Evolutionary conservation across 2,797 vertebrate species (phyloP).

Genomic region (Hypotaenidia philippensis): DNA sequence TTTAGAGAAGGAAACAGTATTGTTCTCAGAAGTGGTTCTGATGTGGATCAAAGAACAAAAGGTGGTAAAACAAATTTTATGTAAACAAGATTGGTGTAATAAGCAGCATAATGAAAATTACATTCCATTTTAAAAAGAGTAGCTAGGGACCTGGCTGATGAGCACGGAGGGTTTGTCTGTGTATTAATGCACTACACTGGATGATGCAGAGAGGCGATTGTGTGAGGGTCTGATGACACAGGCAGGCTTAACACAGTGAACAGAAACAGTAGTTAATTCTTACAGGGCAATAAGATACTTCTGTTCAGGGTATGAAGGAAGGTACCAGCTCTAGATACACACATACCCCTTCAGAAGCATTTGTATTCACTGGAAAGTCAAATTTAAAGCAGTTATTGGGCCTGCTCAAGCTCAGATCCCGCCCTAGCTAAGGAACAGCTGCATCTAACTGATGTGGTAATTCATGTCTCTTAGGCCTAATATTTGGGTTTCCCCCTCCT

Average conservation of each 20-base stretch:
- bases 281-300: not conserved
- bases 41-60: not conserved
- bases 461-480: not conserved
- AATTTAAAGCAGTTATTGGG: not conserved
- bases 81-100: not conserved
- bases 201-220: not conserved
- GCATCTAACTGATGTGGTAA: not conserved
- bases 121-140: not conserved
- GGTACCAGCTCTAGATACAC: not conserved
- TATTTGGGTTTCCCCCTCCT: not conserved
- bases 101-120: not conserved
- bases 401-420: not conserved
- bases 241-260: not conserved
- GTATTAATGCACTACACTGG: not conserved
- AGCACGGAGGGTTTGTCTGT: accelerated
- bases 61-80: not conserved
- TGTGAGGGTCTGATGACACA: not conserved
- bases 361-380: not conserved
- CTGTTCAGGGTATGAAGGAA: not conserved
- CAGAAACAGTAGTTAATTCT: not conserved
- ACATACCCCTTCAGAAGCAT: not conserved
- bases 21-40: not conserved
- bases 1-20: not conserved
- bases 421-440: not conserved
- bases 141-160: not conserved